Base-by-base conservation (phyloP, 1,140 invertebrate genomes). In the Muscidifurax raptorellus region DNA sequence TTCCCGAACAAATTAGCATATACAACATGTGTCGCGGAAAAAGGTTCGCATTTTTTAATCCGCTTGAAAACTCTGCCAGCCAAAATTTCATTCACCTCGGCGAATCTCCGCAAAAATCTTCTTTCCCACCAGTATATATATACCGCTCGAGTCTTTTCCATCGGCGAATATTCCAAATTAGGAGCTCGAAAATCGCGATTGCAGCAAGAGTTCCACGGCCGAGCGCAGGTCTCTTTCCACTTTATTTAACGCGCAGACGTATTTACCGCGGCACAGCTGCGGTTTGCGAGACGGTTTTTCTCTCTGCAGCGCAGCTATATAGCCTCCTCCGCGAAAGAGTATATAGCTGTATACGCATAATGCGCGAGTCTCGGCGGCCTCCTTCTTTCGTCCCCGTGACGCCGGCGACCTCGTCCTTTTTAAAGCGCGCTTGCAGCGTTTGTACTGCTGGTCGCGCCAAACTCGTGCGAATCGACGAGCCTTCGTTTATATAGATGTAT, bases 371-470 rank as follows among this genome's bases (percentile, higher is more conserved):
- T 0, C n/a, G 13, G 30, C 40, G n/a, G n/a, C 74, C 74, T 27
- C 44, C 36, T 76, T 52, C 36, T 40, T 44, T 30, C 71, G 71
- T 40, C 32, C 30, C 32, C 15, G 36, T 25, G n/a, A 2, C 74
- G 36, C 13, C 71, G 40, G 15, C 74, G 36, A 18, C 71, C 71
- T 81, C 30, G 47, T 66, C 80, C 80, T 40, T 82, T 82, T 82
- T 82, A 82, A 82, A 82, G 47, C 69, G 40, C 79, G 71, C 18
- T n/a, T n/a, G 36, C 32, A 22, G 13, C 30, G 22, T 82, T 74
- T 82, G 47, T 72, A 59, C 18, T 59, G 22, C 22, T 36, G 40
- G 80, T 5, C 44, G 40, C 80, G 44, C 40, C 69, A 82, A 82
- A 59, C 47, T 82, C 67, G 66, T 67, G 76, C 74, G 5, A 28